These are phyloP conservation scores for Bergia sp. DNA, from an alignment of 92 coral and sea anemone genomes.

Conservation along the genomic window DNA sequence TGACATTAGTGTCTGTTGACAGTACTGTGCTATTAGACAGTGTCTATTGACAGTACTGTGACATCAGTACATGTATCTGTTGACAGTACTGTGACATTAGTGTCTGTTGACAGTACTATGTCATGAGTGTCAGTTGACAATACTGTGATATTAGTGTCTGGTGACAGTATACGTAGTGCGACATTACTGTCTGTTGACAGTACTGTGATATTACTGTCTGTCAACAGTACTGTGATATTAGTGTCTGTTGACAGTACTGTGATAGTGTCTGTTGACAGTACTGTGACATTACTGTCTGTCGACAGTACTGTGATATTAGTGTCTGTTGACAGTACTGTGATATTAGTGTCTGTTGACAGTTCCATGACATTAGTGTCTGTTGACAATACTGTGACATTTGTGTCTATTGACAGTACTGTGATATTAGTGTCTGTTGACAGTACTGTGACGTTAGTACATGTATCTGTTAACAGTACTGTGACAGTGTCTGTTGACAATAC, in stretches of 20 bases:
- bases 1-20: constrained; percentile 3
- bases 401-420: not conserved
- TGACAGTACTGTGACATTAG: not conserved
- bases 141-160: not conserved
- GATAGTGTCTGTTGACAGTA: not conserved
- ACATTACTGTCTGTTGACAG: not conserved
- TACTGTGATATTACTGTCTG: not conserved
- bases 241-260: no score
- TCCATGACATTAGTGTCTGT: not conserved
- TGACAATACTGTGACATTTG: not conserved
- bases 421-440: not conserved
- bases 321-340: constrained; percentile 8
- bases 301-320: not conserved
- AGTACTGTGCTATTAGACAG: not conserved
- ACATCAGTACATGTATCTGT: not conserved
- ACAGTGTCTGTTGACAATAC: not conserved
- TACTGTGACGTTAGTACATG: not conserved
- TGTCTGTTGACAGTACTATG: not conserved
- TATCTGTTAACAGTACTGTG: not conserved
- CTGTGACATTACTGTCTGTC: not conserved
- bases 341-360: not conserved
- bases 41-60: not conserved
- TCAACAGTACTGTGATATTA: not conserved
- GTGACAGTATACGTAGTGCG: not conserved
- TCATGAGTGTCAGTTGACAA: not conserved